A percentile compares a stretch with the other conserved stretches of the same genome.
Conservation (phyloP, 2,888 invertebrate species). For the Ormyrus pomaceus region DNA sequence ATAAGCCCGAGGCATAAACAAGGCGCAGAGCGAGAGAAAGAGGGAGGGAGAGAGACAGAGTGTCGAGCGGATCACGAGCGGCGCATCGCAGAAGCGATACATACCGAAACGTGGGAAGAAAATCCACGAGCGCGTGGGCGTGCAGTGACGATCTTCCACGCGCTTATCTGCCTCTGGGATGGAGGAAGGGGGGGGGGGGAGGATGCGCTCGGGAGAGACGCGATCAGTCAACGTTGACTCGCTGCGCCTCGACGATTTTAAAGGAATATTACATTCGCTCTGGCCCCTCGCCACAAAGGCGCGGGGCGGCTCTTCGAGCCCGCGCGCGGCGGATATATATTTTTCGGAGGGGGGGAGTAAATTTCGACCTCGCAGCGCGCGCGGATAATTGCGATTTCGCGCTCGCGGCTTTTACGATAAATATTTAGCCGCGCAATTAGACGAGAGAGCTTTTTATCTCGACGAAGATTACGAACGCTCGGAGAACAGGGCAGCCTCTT, state of each 20-base stretch:
- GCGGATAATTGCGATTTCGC: not conserved
- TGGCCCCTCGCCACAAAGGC: too few species aligned
- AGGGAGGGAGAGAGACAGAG: not conserved
- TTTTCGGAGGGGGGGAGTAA: too few species aligned
- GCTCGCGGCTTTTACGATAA: not conserved
- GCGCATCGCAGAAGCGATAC: not conserved
- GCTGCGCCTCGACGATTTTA: not conserved
- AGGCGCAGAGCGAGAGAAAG: too few species aligned
- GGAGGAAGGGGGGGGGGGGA: not conserved
- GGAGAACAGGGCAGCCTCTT: too few species aligned
- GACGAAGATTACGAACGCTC: too few species aligned
- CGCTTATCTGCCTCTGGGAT: conserved; percentile 21
- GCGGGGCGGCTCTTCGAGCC: too few species aligned
- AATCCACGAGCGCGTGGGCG: conserved; percentile 9
- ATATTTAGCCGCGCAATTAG: too few species aligned
- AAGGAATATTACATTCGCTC: not conserved
- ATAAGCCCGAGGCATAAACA: too few species aligned
- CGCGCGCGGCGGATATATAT: not conserved
- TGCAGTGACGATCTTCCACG: conserved; percentile 10
- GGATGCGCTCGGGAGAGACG: not conserved
- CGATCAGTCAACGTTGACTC: conserved; percentile 48
- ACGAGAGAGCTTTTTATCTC: too few species aligned
- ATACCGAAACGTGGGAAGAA: conserved; percentile 37
- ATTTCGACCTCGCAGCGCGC: too few species aligned
- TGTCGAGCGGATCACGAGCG: not conserved